Evolutionary conservation across 2,113 vertebrate genomes (phyloP), one percentile per base, ranked within the genome.

Genomic region (Toxostoma redivivum): DNA sequence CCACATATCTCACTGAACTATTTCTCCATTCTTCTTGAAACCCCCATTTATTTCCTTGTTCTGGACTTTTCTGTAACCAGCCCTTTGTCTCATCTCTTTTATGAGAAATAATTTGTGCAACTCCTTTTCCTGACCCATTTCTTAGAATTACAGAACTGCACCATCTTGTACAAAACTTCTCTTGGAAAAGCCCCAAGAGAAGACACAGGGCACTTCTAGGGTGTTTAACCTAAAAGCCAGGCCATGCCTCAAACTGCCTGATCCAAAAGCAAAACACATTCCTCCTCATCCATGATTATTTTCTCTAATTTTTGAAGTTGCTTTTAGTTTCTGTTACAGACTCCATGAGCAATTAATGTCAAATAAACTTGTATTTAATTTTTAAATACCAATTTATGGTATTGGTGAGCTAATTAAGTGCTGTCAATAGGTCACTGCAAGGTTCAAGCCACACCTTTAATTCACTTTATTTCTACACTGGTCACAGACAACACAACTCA

Each of bases 141-240:
- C 45, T 47, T 5, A 6, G 8, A 81, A 73, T 12, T 9, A 72
- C 30, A 64, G 35, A 86, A 44, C 17, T 45, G 33, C 60, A 70
- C 57, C 15, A 4, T 19, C 56, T 27, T 24, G 28, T 18, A 65
- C 37, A 53, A 71, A 88, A 28, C 15, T 2, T 10, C 12, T 30
- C 61, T 37, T 6, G 22, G 60, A 83, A 88, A 88, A 86, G 10
- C 42, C 50, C 69, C 20, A 6, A 10, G 5, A 11, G 35, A 62
- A 30, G 50, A 30, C 42, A 40, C 1, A 1, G 2, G 48, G 22
- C 44, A 58, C 40, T 57, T 23, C 9, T 5, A 19, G 1, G 3
- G 45, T 30, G 2, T 30, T 69, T 15, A 18, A 42, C n/a, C 42
- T 33, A 23, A 21, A 31, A 72, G 67, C 15, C 30, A 22, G 71